Evolutionary conservation across 2,113 vertebrate genomes (phyloP).

Genomic region (Pomatorhinus ruficollis): DNA sequence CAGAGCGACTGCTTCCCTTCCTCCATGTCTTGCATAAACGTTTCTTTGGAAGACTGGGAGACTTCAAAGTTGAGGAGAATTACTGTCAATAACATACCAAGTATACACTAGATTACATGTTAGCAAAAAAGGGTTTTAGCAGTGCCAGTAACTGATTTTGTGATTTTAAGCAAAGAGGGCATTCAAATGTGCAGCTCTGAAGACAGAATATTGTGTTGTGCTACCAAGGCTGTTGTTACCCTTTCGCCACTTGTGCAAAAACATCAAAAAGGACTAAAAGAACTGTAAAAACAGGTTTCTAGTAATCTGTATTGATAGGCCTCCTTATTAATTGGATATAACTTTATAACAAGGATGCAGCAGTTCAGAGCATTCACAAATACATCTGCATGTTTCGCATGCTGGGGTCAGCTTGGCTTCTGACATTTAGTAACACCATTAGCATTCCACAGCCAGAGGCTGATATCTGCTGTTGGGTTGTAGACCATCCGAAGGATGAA

Average conservation of each 20-base stretch:
- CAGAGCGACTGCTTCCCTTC: neutral
- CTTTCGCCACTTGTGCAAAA: neutral
- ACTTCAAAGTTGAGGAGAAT: neutral
- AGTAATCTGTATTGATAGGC: neutral
- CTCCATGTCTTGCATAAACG: neutral
- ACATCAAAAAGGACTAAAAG: neutral
- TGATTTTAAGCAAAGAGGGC: neutral
- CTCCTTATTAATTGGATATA: neutral
- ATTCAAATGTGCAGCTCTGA: neutral
- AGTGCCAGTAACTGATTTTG: neutral
- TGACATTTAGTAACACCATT: neutral
- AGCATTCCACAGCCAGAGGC: neutral
- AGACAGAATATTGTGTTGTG: neutral
- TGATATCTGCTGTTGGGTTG: neutral
- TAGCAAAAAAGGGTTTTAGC: neutral
- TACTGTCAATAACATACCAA: neutral
- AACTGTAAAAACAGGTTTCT: neutral
- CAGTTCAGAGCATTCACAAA: neutral
- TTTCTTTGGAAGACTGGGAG: neutral
- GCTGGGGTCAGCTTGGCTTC: neutral
- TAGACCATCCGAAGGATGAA: slow-evolving; percentile 96
- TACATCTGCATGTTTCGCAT: neutral
- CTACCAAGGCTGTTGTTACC: neutral
- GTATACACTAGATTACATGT: neutral
- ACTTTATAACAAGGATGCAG: neutral